phyloP scores from a whole-genome alignment of 1,140 invertebrate genomes.

The Cepaea nemoralis region DNA sequence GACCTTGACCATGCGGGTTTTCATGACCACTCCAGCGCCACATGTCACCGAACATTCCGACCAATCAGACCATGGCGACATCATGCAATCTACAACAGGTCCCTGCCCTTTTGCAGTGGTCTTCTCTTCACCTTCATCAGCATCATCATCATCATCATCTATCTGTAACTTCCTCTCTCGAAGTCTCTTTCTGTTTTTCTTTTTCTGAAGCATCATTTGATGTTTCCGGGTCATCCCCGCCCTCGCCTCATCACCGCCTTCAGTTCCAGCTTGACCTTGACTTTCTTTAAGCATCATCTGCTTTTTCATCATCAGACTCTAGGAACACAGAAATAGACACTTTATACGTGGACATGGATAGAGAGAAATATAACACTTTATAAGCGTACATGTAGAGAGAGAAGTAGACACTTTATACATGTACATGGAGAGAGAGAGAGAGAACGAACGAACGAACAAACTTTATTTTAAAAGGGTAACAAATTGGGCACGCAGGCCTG shows the following conservation, averaged over 20 bases:
- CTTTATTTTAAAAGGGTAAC: no score
- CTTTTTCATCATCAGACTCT: not conserved
- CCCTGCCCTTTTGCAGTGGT: slow-evolving; percentile 9
- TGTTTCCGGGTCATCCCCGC: slow-evolving; percentile 43
- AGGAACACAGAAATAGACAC: no score
- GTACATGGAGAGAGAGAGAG: no score
- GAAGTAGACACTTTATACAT: no score
- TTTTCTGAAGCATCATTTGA: slow-evolving; percentile 44
- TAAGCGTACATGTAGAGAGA: no score
- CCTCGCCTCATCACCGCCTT: slow-evolving; percentile 44
- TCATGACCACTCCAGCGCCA: slow-evolving; percentile 58
- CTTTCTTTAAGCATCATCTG: not conserved
- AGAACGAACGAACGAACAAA: no score
- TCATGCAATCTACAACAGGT: slow-evolving; percentile 62
- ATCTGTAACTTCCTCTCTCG: not conserved
- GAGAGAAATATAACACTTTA: no score
- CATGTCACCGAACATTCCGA: slow-evolving; percentile 68
- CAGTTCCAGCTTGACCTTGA: not conserved
- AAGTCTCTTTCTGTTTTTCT: slow-evolving; percentile 39
- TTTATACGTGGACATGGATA: no score
- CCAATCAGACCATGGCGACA: slow-evolving; percentile 71
- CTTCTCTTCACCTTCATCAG: not conserved
- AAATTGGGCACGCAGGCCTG: no score
- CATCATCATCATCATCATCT: not conserved
- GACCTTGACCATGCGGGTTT: slow-evolving; percentile 57